Base-by-base conservation (phyloP, 1,140 invertebrate species). In the Apis florea region DNA sequence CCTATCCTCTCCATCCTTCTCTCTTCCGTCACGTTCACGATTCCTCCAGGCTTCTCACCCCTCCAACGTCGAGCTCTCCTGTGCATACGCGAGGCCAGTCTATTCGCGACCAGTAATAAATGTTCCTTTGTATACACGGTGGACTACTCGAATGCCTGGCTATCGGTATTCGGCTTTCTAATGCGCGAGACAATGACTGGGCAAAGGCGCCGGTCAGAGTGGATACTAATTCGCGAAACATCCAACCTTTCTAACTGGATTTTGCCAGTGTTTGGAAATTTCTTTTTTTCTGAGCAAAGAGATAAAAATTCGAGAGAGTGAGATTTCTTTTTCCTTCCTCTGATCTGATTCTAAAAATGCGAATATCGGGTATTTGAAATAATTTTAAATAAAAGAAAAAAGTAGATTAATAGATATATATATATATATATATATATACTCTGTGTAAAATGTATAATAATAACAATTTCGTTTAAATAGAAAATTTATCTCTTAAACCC, bases 81-180 rank as follows among this genome's bases (percentile, higher is more conserved):
- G 4, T 3, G 10, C 51, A 40, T 51, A 21, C 40, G 61, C 56
- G 31, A 47, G 40, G 11, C 76, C 76, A 68, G 31, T 31, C 31
- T 31, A 31, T 79, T 74, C 59, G 61, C 80, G 53, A 56, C 69
- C 80, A 82, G 85, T 85, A 90, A 90, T 89, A 90, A 90, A 90
- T 90, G 88, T 84, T 76, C 81, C 76, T 76, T 61, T 83, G 82
- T 83, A 82, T 82, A 83, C 77, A 82, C 74, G 61, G 66, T 85
- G 83, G 69, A 49, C 59, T 61, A 73, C 53, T 54, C 83, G 75
- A 82, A 83, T 66, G 67, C 59, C 26, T 74, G 26, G 51, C 61
- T 84, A 88, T 83, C 78, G 88, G 85, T 74, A 86, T 84, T 89
- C 68, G 76, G 86, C 89, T 90, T 90, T 90, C 87, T 90, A 90